Evolutionary conservation across 2,888 invertebrate genomes (phyloP).

Genomic region (Druceiella hillmani): DNA sequence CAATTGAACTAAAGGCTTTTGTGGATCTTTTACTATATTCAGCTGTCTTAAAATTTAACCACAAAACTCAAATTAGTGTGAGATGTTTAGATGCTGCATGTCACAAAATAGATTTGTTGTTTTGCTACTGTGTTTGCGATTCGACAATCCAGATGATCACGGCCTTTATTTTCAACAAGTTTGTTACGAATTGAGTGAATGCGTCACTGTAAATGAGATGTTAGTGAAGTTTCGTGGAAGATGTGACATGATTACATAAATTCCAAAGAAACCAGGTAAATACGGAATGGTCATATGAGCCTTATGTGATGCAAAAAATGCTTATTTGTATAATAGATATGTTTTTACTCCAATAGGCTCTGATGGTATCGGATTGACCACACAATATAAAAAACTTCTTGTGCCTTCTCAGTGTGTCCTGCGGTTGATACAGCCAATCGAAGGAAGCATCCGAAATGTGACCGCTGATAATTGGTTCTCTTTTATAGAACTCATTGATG

Average conservation of each 20-base stretch:
- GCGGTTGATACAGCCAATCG: slow-evolving; percentile 20
- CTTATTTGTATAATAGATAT: slow-evolving; percentile 18
- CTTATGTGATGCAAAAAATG: slow-evolving; percentile 18
- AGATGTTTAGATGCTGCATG: slow-evolving; percentile 17
- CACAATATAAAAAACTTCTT: slow-evolving; percentile 19
- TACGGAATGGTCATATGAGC: slow-evolving; percentile 16
- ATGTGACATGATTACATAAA: no score
- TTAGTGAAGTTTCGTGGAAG: no score
- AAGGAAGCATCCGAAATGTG: slow-evolving; percentile 22
- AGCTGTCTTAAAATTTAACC: slow-evolving; percentile 22
- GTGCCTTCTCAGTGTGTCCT: slow-evolving; percentile 24
- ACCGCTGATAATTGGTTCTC: slow-evolving; percentile 20
- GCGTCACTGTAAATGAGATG: slow-evolving; percentile 25
- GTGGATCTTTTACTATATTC: slow-evolving; percentile 16
- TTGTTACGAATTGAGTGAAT: slow-evolving; percentile 22
- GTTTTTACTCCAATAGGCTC: slow-evolving; percentile 17
- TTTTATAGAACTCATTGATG: slow-evolving; percentile 16
- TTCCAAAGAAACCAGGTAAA: slow-evolving; percentile 21
- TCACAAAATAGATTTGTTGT: slow-evolving; percentile 1
- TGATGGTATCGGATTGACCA: slow-evolving; percentile 17
- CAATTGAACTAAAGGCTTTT: slow-evolving; percentile 15
- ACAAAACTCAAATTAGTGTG: slow-evolving; percentile 19
- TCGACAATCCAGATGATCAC: slow-evolving; percentile 20
- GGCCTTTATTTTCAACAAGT: slow-evolving; percentile 20
- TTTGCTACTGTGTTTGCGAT: slow-evolving; percentile 8